phyloP scores from a whole-genome alignment of 2,113 vertebrate genomes.

The Hypomesus transpacificus region DNA sequence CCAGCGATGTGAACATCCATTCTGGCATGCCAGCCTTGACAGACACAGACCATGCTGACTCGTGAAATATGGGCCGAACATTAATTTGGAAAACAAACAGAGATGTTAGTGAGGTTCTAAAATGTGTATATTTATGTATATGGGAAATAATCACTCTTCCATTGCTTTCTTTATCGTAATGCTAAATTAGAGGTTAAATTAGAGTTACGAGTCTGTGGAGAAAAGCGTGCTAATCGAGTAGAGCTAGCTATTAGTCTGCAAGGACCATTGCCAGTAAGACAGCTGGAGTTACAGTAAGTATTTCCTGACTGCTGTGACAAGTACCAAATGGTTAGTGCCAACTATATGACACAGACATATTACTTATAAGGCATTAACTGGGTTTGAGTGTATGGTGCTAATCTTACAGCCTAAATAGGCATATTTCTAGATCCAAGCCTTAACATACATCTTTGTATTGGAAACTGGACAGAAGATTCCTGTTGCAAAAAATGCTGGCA shows the following conservation, averaged over 20 bases:
- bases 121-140: constrained; percentile 60
- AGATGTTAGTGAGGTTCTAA: constrained; percentile 49
- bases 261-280: constrained; percentile 30
- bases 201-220: constrained; percentile 53
- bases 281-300: constrained; percentile 11
- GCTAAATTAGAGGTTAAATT: constrained; percentile 61
- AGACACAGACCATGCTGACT: constrained; percentile 35
- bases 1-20: constrained; percentile 41
- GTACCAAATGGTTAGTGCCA: constrained; percentile 42
- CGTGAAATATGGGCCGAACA: constrained; percentile 41
- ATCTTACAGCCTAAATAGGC: constrained; percentile 27
- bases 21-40: constrained; percentile 31
- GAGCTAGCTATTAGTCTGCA: constrained; percentile 54
- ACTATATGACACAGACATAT: constrained; percentile 14
- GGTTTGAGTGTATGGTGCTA: constrained; percentile 17
- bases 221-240: constrained; percentile 57
- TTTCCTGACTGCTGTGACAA: constrained; percentile 42
- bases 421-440: constrained; percentile 10
- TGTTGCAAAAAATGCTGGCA: too few species aligned
- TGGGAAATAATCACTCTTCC: constrained; percentile 61
- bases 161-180: constrained; percentile 62
- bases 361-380: constrained; percentile 13
- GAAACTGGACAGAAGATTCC: too few species aligned
- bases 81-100: constrained; percentile 63
- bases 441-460: too few species aligned